Conservation (phyloP, 2,888 invertebrate genomes). For the Heliconius erato region DNA sequence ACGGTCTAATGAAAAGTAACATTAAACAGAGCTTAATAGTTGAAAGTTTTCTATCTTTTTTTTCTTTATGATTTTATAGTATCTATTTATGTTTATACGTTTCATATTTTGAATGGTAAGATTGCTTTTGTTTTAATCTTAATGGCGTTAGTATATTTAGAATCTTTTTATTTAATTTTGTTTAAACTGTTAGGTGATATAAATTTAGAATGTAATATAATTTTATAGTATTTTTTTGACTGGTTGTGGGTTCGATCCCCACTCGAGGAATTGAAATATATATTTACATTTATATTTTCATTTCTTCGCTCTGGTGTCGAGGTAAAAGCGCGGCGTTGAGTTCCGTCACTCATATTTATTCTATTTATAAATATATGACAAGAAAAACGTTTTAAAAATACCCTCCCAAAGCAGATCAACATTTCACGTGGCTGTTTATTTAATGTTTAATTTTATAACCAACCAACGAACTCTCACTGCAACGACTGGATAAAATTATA, state of each 20-base stretch:
- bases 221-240: no score
- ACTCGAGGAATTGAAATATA: no score
- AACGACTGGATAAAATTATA: slow-evolving; percentile 59
- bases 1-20: slow-evolving; percentile 68
- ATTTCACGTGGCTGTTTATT: slow-evolving; percentile 81
- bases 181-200: neutral
- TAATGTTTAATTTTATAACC: slow-evolving; percentile 83
- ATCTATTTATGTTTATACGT: slow-evolving; percentile 62
- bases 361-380: slow-evolving; percentile 6
- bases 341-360: no score
- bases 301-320: no score
- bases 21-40: slow-evolving; percentile 66
- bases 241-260: no score
- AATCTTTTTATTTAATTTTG: neutral
- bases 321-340: no score
- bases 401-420: slow-evolving; percentile 62
- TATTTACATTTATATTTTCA: no score
- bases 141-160: neutral
- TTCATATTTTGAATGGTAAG: slow-evolving; percentile 40
- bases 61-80: slow-evolving; percentile 55
- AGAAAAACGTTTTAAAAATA: slow-evolving; percentile 15
- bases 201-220: no score
- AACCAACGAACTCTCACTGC: slow-evolving; percentile 73
- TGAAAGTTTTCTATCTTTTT: slow-evolving; percentile 55
- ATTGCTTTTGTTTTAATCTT: slow-evolving; percentile 13